These are phyloP conservation scores for Pandion haliaetus DNA, from an alignment of 2,113 vertebrate genomes.

Conservation along the genomic window DNA sequence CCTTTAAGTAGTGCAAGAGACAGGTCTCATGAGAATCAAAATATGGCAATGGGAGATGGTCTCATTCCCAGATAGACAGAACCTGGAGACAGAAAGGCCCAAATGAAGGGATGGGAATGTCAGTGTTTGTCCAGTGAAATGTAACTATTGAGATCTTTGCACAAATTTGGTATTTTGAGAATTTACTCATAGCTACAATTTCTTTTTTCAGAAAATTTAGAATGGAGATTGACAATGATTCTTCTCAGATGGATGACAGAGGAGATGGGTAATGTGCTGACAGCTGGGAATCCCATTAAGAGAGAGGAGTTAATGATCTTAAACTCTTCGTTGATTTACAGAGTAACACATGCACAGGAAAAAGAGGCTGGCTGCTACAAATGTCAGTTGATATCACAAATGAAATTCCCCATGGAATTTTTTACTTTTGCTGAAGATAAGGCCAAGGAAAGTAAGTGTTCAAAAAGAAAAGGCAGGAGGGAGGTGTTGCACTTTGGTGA, in stretches of 20 bases:
- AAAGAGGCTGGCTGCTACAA: background rate
- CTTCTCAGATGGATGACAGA: background rate
- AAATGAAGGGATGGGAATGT: background rate
- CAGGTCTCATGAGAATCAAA: background rate
- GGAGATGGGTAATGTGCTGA: background rate
- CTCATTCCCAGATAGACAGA: background rate
- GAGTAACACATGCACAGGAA: background rate
- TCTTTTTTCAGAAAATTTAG: background rate
- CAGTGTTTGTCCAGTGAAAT: background rate
- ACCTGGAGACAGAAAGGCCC: background rate
- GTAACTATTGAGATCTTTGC: background rate
- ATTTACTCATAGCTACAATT: background rate
- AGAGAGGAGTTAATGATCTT: background rate
- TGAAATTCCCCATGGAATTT: background rate
- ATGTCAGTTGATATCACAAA: background rate
- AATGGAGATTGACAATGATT: background rate
- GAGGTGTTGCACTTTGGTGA: background rate
- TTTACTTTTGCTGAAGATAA: background rate
- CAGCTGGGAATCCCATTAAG: background rate
- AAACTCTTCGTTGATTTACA: background rate
- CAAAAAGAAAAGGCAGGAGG: background rate
- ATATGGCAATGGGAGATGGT: background rate
- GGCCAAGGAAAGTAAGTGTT: background rate
- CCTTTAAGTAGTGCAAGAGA: background rate
- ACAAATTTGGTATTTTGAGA: background rate